A percentile compares a stretch with the other conserved stretches of the same genome.
These are phyloP conservation scores for Sinonovacula constricta DNA, from an alignment of 1,140 invertebrate species.

Conservation along the genomic window DNA sequence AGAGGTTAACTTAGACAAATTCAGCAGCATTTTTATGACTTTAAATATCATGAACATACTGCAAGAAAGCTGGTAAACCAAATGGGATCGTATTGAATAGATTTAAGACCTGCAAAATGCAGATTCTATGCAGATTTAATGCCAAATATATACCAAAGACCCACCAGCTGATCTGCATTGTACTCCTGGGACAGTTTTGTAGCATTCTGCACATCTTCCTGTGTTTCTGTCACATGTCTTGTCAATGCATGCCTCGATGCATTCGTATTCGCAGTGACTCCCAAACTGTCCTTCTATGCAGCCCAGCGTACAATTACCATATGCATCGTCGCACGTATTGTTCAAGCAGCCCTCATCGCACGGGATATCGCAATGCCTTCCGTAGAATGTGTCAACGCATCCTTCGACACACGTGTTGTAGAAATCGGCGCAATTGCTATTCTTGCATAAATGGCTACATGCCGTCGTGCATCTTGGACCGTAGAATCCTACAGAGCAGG, in stretches of 20 bases:
- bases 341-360: conserved; percentile 6
- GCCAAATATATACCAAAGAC: too few relatives aligned
- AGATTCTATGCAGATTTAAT: too few relatives aligned
- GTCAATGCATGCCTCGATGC: conserved; percentile 24
- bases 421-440: conserved; percentile 14
- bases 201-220: conserved; percentile 19
- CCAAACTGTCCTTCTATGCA: conserved; percentile 22
- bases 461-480: background rate
- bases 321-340: conserved; percentile 3
- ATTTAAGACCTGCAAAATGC: too few relatives aligned
- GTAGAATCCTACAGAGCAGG: conserved; percentile 25
- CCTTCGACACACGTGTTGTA: conserved; percentile 38
- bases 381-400: conserved; percentile 25
- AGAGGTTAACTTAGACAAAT: too few relatives aligned
- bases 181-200: background rate
- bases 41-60: too few relatives aligned
- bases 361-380: background rate
- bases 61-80: too few relatives aligned
- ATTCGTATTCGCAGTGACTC: conserved; percentile 4
- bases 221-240: conserved; percentile 15
- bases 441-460: conserved; percentile 11
- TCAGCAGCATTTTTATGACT: too few relatives aligned
- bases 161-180: conserved; percentile 28
- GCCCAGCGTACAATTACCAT: conserved; percentile 13
- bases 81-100: too few relatives aligned